A percentile compares a stretch with the other conserved stretches of the same genome.
These are phyloP conservation scores for Ctenicera cuprea DNA, from an alignment of 2,888 invertebrate genomes.

Conservation along the genomic window DNA sequence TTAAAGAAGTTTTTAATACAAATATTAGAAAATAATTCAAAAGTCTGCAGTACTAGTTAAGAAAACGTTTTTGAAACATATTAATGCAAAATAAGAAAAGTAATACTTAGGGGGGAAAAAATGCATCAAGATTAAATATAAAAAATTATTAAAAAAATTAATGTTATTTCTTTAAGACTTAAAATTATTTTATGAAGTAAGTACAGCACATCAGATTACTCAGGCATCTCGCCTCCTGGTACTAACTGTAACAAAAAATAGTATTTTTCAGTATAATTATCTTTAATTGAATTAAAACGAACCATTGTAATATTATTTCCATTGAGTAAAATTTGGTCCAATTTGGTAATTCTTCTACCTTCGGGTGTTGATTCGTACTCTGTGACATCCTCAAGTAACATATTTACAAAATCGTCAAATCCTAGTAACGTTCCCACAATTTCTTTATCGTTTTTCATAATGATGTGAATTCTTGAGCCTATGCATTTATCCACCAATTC, in stretches of 20 bases:
- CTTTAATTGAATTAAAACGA: conserved; percentile 47
- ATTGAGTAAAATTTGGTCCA: conserved; percentile 98
- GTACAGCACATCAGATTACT: conserved; percentile 67
- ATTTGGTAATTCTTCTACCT: conserved; percentile 94
- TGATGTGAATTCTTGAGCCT: conserved; percentile 98
- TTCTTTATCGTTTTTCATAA: conserved; percentile 99
- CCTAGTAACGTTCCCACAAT: conserved; percentile 98
- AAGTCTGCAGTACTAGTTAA: too few relatives aligned
- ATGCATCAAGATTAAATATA: too few relatives aligned
- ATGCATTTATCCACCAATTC: conserved; percentile 99
- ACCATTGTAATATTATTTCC: conserved; percentile 99
- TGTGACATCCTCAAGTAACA: conserved; percentile 97
- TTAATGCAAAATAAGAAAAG: too few relatives aligned
- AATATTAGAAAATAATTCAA: too few relatives aligned
- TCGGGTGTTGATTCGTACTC: conserved; percentile 99
- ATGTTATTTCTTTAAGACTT: too few relatives aligned
- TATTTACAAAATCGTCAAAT: conserved; percentile 99
- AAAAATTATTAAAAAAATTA: too few relatives aligned
- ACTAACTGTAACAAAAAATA: conserved; percentile 77
- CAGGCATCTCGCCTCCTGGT: conserved; percentile 87
- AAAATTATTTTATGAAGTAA: too few relatives aligned
- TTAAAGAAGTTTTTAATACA: too few relatives aligned
- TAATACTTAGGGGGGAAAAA: too few relatives aligned
- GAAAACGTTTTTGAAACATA: too few relatives aligned
- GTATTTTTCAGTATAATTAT: conserved; percentile 28